A percentile compares a stretch with the other conserved stretches of the same genome.
Conservation (phyloP, 2,888 invertebrate species). For the Adelognathus sp. region DNA sequence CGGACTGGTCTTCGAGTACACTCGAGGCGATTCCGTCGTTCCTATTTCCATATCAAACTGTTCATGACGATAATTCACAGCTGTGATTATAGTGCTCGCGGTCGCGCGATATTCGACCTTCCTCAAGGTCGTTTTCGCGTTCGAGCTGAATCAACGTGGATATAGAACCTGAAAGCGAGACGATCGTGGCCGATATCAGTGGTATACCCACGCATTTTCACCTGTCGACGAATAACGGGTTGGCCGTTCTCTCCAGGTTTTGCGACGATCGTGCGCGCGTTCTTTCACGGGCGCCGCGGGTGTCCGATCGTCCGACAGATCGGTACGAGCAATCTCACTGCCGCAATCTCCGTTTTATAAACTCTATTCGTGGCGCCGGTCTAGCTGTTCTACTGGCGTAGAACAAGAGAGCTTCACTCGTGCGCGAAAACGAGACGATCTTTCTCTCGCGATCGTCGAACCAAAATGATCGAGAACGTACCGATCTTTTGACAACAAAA, state of each 20-base stretch:
- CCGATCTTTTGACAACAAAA: neutral
- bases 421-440: neutral
- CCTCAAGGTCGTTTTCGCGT: slow-evolving; percentile 62
- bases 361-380: slow-evolving; percentile 7
- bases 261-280: too few relatives aligned
- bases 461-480: neutral
- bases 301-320: slow-evolving; percentile 16
- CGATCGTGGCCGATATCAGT: slow-evolving; percentile 21
- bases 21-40: neutral
- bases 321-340: slow-evolving; percentile 1
- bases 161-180: slow-evolving; percentile 40
- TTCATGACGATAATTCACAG: neutral
- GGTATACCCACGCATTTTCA: slow-evolving; percentile 60
- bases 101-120: slow-evolving; percentile 67
- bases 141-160: neutral
- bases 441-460: neutral
- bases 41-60: neutral
- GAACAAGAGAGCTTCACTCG: neutral
- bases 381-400: neutral
- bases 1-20: neutral
- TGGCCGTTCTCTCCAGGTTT: slow-evolving; percentile 15
- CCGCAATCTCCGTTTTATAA: neutral
- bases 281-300: slow-evolving; percentile 32
- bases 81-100: neutral
- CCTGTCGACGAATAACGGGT: slow-evolving; percentile 45